Evolutionary conservation across 2,797 vertebrate species (phyloP).

Genomic region (Sebastes flavidus): DNA sequence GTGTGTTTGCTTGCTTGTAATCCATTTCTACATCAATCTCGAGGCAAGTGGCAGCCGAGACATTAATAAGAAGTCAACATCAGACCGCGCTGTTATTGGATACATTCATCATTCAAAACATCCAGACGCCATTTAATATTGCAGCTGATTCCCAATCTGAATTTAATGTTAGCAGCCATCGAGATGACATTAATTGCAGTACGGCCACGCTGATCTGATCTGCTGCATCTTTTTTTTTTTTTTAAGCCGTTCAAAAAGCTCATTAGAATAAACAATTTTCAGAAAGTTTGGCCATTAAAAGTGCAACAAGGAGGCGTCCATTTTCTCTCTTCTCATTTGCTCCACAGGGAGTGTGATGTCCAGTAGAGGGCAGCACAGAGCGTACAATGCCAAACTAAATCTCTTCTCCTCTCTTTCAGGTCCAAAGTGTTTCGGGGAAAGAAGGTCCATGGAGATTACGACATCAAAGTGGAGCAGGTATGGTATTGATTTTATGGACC

Average conservation of each 20-base stretch:
- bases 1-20: constrained; percentile 20
- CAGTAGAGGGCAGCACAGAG: constrained; percentile 72
- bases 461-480: constrained; percentile 98
- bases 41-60: constrained; percentile 5
- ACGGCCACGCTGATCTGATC: neutral
- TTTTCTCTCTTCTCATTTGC: constrained; percentile 37
- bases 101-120: constrained; percentile 28
- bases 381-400: constrained; percentile 1
- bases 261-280: neutral
- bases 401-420: constrained; percentile 76
- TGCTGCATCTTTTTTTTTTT: neutral
- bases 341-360: constrained; percentile 8
- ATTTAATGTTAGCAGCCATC: neutral
- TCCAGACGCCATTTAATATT: constrained; percentile 1
- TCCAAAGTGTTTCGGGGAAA: constrained; percentile 95
- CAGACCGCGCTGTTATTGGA: neutral
- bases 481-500: neutral
- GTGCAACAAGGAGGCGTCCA: constrained; percentile 40
- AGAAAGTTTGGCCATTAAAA: constrained; percentile 21
- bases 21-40: constrained; percentile 23
- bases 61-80: constrained; percentile 20
- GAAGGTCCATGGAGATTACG: constrained; percentile 93
- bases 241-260: neutral
- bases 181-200: neutral
- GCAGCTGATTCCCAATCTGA: neutral